Conservation (phyloP, 2,113 vertebrate genomes). For the Leuciscus idus region DNA sequence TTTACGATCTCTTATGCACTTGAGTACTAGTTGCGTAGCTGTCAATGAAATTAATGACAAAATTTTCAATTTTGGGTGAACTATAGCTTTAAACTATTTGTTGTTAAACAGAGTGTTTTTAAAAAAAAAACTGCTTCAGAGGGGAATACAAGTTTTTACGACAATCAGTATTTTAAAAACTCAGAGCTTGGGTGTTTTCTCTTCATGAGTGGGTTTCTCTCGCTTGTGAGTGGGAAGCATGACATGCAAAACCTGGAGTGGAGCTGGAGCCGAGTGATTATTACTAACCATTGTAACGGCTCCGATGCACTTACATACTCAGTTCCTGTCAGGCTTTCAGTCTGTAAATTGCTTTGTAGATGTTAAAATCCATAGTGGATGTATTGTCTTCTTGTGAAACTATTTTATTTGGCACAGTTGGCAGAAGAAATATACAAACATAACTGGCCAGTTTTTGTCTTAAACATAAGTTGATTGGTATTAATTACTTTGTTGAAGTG, state of each 20-base stretch:
- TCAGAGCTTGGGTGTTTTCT: background rate
- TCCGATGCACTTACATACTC: background rate
- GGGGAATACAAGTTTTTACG: too few relatives aligned
- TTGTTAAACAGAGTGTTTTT: background rate
- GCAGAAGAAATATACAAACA: background rate
- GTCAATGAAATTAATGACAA: too few relatives aligned
- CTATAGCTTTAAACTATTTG: background rate
- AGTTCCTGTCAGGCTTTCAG: background rate
- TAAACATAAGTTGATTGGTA: background rate
- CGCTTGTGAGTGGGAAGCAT: background rate
- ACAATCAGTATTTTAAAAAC: background rate
- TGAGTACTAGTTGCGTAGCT: too few relatives aligned
- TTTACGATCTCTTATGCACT: too few relatives aligned
- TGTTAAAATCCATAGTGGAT: background rate
- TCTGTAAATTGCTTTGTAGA: background rate
- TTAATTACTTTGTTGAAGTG: background rate
- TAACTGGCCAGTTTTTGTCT: background rate
- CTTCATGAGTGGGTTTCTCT: background rate
- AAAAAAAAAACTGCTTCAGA: too few relatives aligned
- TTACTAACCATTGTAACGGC: background rate
- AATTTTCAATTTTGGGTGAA: too few relatives aligned
- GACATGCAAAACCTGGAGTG: background rate
- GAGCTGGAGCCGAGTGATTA: background rate
- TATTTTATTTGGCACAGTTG: background rate
- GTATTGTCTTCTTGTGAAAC: background rate